Base-by-base conservation (phyloP, 2,888 invertebrate species). In the Aphodius sticticus region DNA sequence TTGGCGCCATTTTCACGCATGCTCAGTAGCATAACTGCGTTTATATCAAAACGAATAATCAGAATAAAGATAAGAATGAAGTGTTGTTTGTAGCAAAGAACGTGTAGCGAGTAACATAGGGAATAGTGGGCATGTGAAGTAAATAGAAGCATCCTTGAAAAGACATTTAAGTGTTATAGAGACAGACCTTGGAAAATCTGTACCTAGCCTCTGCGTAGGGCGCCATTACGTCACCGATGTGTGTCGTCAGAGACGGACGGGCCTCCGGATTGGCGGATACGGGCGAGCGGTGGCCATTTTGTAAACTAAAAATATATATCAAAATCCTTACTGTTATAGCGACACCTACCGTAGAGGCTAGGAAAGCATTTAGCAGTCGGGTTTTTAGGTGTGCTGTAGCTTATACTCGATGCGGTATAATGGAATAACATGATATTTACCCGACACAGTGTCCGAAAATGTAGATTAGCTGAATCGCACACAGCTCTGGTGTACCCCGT, bases 261-360 rank as follows among this genome's bases (percentile, higher is more conserved):
- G 70, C 53, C 35, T 80, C 82, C 78, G 83, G 86, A 90, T 91
- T 91, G 90, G 91, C 86, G 80, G 85, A 84, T 81, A 84, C 81
- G 79, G 76, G 83, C 82, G 83, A 84, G 84, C 88, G 90, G 91
- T 92, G 91, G 93, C 93, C 93, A 93, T 93, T 91, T 93, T 92
- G 91, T 91, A 92, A 92, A 92, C 92, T 90, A 92, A 91, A 92
- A 91, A 91, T 86, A 87, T 53, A 53, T 85, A 85, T 84, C 86
- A 86, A 86, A 85, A 87, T 86, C 83, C 83, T 82, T 84, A 86
- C 82, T 83, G 84, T 84, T 85, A 83, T 84, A 83, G 82, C 76
- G 82, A 76, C 80, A 82, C 86, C 86, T 81, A 90, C 84, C 90
- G 90, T 90, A 90, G 92, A 92, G 92, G 92, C 92, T 92, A 92